These are phyloP conservation scores for Montipora foliosa DNA, from an alignment of 64 coral and sea anemone species.

Conservation along the genomic window DNA sequence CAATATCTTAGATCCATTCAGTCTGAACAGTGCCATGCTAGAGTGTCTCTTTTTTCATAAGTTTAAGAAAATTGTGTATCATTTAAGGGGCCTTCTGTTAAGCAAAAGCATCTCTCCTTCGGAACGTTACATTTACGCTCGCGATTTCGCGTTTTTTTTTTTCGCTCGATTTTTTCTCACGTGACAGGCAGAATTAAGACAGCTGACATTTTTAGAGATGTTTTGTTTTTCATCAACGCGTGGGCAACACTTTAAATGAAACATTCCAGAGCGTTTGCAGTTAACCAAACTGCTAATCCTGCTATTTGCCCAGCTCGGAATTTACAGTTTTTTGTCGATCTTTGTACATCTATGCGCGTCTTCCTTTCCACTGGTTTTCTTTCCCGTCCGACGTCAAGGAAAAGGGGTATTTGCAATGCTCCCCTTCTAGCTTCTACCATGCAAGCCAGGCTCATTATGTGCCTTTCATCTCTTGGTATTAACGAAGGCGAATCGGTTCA, in stretches of 20 bases:
- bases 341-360: slow-evolving; percentile 45
- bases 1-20: slow-evolving; percentile 20
- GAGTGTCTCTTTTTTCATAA: slow-evolving; percentile 27
- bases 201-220: slow-evolving; percentile 6
- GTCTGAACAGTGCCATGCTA: slow-evolving; percentile 29
- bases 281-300: slow-evolving; percentile 8
- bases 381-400: neutral
- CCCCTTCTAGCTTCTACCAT: slow-evolving; percentile 38
- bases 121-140: slow-evolving; percentile 24
- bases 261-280: no score
- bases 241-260: no score
- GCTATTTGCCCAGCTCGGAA: slow-evolving; percentile 73
- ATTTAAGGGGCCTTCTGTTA: slow-evolving; percentile 15
- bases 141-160: slow-evolving; percentile 46
- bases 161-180: slow-evolving; percentile 44
- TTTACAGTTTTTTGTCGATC: slow-evolving; percentile 13
- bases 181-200: slow-evolving; percentile 59
- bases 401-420: neutral
- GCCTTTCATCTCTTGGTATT: slow-evolving; percentile 4
- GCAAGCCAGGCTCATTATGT: slow-evolving; percentile 24
- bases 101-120: neutral
- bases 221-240: no score
- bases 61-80: neutral
- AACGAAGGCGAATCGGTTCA: slow-evolving; percentile 41
- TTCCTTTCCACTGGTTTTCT: slow-evolving; percentile 39